Base-by-base conservation (phyloP, 2,113 vertebrate species). In the Neolamprologus falcicula region DNA sequence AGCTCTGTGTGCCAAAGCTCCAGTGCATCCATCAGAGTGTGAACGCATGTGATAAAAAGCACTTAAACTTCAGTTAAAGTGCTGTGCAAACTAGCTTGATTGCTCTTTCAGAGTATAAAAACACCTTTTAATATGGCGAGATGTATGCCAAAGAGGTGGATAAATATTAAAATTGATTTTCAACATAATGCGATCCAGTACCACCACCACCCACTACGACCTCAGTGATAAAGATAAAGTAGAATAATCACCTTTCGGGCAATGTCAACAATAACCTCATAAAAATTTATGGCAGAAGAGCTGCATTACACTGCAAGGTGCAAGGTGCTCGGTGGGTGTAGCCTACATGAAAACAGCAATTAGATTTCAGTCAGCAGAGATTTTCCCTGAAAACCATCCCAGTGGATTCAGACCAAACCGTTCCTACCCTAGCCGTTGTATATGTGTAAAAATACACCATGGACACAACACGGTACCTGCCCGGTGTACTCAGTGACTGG, bases 401-500 rank as follows among this genome's bases (percentile, higher is more conserved):
- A 31, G 24, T 31, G 0, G 42, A 50, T 76, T 21, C 13, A 14
- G 35, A 54, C 17, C 53, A 54, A 45, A 42, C 14, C 6, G 11
- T 21, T 71, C 14, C 12, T 17, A 26, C 37, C 1, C 0, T 10
- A 21, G 40, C 6, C 1, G 12, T 42, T 50, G 16, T 76, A 28
- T 50, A 19, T 31, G 71, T 28, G 71, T 76, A 0, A 52, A 45
- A 78, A 52, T 78, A 28, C 45, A 31, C 45, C 17, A 45, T 52
- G 17, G 5, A 35, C 31, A 57, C 14, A 47, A 47, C 53, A 84
- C 4, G 3, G 42, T 86, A 96, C 95, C 95, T 96, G 19, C 21
- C 95, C 95, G 3, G 88, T 86, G 71, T 96, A 96, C 66, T 96
- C 95, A 19, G 95, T 96, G 83, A 94, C 95, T 7, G 90, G 87